These are phyloP conservation scores for Brachionus manjavacas DNA, from an alignment of 1,140 invertebrate genomes.

Conservation along the genomic window DNA sequence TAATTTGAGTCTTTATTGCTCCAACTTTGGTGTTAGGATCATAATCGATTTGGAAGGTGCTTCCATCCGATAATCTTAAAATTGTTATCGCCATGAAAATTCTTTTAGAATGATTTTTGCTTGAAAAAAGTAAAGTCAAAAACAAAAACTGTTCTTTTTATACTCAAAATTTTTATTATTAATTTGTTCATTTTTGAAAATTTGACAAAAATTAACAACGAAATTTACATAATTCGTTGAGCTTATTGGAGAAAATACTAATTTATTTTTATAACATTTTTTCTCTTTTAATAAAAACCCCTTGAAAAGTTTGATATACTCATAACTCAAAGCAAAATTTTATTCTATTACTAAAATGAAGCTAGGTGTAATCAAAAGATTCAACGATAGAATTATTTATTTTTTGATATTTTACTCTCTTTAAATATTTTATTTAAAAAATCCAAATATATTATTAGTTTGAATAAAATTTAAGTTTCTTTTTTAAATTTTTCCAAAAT, in stretches of 20 bases:
- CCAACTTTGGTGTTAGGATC: neutral
- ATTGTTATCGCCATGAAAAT: neutral
- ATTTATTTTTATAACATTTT: neutral
- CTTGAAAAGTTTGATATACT: neutral
- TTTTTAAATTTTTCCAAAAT: neutral
- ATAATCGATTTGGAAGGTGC: neutral
- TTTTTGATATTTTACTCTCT: neutral
- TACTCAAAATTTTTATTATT: neutral
- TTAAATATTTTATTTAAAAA: neutral
- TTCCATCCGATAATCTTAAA: neutral
- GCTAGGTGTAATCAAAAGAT: neutral
- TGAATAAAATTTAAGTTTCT: neutral
- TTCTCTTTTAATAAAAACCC: neutral
- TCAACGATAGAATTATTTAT: neutral
- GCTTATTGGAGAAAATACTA: neutral
- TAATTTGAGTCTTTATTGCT: constrained; percentile 4
- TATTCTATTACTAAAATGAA: neutral
- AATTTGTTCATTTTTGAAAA: neutral
- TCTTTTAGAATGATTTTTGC: neutral
- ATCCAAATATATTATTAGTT: neutral
- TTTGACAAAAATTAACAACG: neutral
- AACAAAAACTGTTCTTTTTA: neutral
- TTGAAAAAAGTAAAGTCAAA: neutral
- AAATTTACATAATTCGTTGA: neutral
- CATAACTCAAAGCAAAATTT: neutral